Evolutionary conservation across 2,888 invertebrate genomes (phyloP), one percentile per base, ranked within the genome.

Genomic region (Merodon equestris): DNA sequence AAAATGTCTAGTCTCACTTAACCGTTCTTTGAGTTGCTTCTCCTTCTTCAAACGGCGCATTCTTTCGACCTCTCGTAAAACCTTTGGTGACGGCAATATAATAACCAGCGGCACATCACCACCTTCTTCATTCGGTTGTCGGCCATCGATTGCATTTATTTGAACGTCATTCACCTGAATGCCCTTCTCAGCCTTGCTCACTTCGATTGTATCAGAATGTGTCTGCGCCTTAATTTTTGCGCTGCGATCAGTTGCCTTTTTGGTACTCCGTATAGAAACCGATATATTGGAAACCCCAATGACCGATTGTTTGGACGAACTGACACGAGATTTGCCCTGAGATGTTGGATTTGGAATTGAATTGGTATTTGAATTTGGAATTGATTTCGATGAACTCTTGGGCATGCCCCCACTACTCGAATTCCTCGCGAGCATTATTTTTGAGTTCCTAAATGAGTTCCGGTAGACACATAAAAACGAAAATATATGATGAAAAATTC

Each of bases 1-100:
- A 50, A 86, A 86, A 44, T 83, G 83, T 1, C 87, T 86, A 7
- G 70, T 72, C 7, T 83, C 15, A 42, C 61, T 76, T 1, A 83
- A 44, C 40, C 82, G 58, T 0, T 76, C 66, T n/a, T 82, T 82
- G 0, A 67, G 76, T 36, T 82, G 81, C 0, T 40, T 9, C 1
- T 86, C 83, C 4, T 36, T 50, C 42, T 60, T 60, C 1, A 19
- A 36, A 45, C 81, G 66, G 0, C 84, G 83, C 1, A 53, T 50
- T 42, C 76, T 81, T 1, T 85, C 86, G 34, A 87, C 85, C 58
- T 85, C 82, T 0, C 64, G 66, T 1, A 83, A 54, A 9, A 86
- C n/a, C 0, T 71, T 38, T n/a, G 56, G 58, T 0, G 87, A 85
- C 1, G 87, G 86, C 13, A 81, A 15, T 18, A 85, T 40, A 10